phyloP scores from a whole-genome alignment of 2,113 vertebrate genomes.

The Tachysurus fulvidraco region DNA sequence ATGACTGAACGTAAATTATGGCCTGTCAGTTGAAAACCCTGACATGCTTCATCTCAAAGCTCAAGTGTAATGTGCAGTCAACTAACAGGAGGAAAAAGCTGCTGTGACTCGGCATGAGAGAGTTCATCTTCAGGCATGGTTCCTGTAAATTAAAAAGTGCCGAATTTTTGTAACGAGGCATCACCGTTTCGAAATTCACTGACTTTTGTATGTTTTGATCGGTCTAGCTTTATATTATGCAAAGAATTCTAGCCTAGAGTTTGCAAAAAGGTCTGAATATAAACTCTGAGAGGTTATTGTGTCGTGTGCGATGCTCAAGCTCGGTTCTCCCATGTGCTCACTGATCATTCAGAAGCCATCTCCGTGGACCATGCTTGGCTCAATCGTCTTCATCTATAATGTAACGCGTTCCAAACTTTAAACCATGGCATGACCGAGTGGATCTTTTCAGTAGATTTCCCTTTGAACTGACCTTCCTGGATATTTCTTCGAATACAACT shows the following conservation, averaged over 20 bases:
- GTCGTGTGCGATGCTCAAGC: neutral
- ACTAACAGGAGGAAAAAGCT: neutral
- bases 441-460: neutral
- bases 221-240: neutral
- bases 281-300: too few relatives aligned
- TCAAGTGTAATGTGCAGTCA: neutral
- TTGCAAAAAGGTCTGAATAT: neutral
- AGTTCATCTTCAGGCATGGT: neutral
- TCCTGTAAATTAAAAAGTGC: neutral
- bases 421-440: neutral
- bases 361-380: neutral
- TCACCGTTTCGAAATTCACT: neutral
- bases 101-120: neutral
- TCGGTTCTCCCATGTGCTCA: neutral
- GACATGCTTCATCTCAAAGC: neutral
- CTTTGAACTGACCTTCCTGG: neutral
- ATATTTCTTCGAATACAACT: neutral
- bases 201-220: neutral
- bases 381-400: neutral
- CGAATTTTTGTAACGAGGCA: neutral
- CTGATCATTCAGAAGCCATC: neutral
- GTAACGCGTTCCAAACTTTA: neutral
- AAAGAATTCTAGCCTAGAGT: neutral
- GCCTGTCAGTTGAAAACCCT: neutral
- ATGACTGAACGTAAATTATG: neutral